Evolutionary conservation across 2,797 vertebrate species (phyloP).

Genomic region (Mus spretus): DNA sequence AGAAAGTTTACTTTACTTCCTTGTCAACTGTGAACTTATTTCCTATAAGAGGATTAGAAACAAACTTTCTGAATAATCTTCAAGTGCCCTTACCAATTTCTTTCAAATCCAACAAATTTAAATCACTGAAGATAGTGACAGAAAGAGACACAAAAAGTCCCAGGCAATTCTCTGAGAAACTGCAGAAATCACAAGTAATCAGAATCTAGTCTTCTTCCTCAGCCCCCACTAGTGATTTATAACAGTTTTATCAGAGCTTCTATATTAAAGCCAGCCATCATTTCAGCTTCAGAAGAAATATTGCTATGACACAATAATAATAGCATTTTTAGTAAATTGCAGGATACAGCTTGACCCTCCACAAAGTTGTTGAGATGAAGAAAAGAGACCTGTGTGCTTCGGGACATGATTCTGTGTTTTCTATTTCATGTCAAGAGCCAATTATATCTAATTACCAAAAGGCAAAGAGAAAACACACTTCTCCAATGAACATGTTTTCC

Average conservation of each 20-base stretch:
- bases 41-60: slow-evolving; percentile 47
- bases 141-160: slow-evolving; percentile 67
- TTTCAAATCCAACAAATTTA: slow-evolving; percentile 77
- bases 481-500: not conserved
- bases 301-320: slow-evolving; percentile 61
- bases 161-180: slow-evolving; percentile 66
- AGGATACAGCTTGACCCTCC: slow-evolving; percentile 65
- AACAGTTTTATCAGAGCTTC: slow-evolving; percentile 67
- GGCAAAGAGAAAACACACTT: slow-evolving; percentile 73
- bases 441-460: slow-evolving; percentile 87
- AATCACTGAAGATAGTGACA: slow-evolving; percentile 75
- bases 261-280: slow-evolving; percentile 69
- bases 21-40: slow-evolving; percentile 75
- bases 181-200: slow-evolving; percentile 57
- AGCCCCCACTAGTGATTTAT: slow-evolving; percentile 60
- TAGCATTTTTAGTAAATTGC: slow-evolving; percentile 70
- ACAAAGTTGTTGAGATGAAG: slow-evolving; percentile 38
- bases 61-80: slow-evolving; percentile 74
- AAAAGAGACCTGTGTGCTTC: not conserved
- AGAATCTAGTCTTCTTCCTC: slow-evolving; percentile 55
- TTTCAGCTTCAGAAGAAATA: slow-evolving; percentile 68
- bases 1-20: slow-evolving; percentile 68
- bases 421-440: slow-evolving; percentile 79
- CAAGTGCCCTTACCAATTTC: slow-evolving; percentile 66
- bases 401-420: slow-evolving; percentile 44